Conservation (phyloP, 1,140 invertebrate species). For the Lepidotrigona ventralis region DNA sequence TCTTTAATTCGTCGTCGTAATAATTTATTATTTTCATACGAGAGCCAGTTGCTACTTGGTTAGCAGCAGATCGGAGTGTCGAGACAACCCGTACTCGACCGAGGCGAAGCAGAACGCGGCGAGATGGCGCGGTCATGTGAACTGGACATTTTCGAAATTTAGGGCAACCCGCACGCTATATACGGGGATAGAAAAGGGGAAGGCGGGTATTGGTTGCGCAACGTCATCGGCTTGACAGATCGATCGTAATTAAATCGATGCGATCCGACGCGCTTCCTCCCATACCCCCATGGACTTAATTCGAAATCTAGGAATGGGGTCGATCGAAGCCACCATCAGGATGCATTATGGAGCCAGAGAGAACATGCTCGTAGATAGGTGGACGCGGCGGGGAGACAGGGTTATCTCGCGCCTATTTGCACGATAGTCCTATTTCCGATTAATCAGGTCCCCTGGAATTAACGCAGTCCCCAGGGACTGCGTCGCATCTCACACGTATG, state of each 20-base stretch:
- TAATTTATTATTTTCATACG: background rate
- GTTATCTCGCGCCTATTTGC: conserved; percentile 78
- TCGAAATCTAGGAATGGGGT: conserved; percentile 72
- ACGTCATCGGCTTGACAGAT: conserved; percentile 55
- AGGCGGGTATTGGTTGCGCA: conserved; percentile 41
- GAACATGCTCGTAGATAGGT: conserved; percentile 68
- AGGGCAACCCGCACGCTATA: conserved; percentile 54
- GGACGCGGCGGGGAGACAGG: conserved; percentile 60
- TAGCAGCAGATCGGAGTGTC: background rate
- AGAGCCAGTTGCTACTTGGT: background rate
- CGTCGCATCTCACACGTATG: conserved; percentile 57
- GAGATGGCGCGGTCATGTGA: conserved; percentile 14
- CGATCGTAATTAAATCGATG: conserved; percentile 74
- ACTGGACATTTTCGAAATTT: conserved; percentile 61
- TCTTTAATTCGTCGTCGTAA: background rate
- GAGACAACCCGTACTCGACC: background rate
- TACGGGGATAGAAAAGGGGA: background rate
- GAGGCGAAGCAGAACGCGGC: conserved; percentile 7
- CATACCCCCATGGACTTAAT: conserved; percentile 62
- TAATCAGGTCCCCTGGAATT: conserved; percentile 76
- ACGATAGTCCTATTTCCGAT: conserved; percentile 77
- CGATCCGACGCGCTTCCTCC: conserved; percentile 53
- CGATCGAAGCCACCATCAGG: conserved; percentile 72
- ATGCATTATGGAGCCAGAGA: conserved; percentile 71
- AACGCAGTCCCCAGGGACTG: conserved; percentile 69